phyloP scores from a whole-genome alignment of 2,888 invertebrate genomes.

The Apoda limacodes region DNA sequence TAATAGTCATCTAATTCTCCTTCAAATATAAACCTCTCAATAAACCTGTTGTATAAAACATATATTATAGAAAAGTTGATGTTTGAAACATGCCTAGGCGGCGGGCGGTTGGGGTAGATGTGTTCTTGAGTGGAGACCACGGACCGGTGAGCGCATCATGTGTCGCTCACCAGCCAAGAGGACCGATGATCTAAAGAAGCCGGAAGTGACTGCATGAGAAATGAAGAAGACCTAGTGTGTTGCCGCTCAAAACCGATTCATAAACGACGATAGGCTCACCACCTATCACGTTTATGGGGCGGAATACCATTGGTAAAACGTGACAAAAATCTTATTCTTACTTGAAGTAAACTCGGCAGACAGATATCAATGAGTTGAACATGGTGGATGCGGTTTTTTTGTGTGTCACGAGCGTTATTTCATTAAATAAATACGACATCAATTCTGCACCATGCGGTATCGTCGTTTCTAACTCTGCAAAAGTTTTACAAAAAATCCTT shows the following conservation, averaged over 20 bases:
- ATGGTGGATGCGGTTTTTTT: slow-evolving; percentile 64
- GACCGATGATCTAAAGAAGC: not conserved
- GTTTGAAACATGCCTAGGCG: too few relatives aligned
- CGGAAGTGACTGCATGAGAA: too few relatives aligned
- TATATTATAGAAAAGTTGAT: too few relatives aligned
- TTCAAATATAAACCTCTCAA: slow-evolving; percentile 88
- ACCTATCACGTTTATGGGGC: too few relatives aligned
- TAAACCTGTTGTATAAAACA: slow-evolving; percentile 56
- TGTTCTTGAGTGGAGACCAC: too few relatives aligned
- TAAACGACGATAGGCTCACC: too few relatives aligned
- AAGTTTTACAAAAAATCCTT: too few relatives aligned
- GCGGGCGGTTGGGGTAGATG: too few relatives aligned
- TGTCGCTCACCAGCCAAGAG: not conserved
- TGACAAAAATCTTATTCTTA: slow-evolving; percentile 28
- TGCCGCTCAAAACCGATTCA: too few relatives aligned
- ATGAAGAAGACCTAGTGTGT: too few relatives aligned
- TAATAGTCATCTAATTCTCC: slow-evolving; percentile 84
- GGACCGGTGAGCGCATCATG: too few relatives aligned
- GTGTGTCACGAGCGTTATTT: slow-evolving; percentile 70
- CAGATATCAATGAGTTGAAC: slow-evolving; percentile 65
- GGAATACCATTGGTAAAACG: not conserved
- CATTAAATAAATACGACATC: slow-evolving; percentile 74
- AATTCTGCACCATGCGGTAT: slow-evolving; percentile 68
- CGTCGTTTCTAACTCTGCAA: slow-evolving; percentile 33
- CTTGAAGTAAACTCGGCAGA: slow-evolving; percentile 73